phyloP scores from a whole-genome alignment of 2,797 vertebrate genomes.

The Sciurus carolinensis region DNA sequence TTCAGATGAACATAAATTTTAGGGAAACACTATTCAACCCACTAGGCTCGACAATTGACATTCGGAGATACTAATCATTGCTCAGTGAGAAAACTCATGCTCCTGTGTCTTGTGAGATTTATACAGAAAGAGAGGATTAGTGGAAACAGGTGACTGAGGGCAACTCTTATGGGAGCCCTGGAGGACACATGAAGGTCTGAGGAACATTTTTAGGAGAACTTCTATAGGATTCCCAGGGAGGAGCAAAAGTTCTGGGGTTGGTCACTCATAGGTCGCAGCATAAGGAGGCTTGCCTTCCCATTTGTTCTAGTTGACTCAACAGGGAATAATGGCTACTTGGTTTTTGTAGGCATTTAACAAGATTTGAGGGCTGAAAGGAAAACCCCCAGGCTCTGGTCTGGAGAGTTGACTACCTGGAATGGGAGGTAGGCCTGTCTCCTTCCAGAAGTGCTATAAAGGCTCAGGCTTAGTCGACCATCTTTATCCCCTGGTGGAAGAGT shows the following conservation, averaged over 20 bases:
- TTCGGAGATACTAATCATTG: background rate
- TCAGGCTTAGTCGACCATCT: background rate
- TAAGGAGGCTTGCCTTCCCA: background rate
- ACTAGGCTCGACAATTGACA: no score
- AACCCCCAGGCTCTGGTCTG: background rate
- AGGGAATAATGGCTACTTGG: background rate
- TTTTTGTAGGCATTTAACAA: background rate
- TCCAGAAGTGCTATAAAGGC: background rate
- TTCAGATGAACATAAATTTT: background rate
- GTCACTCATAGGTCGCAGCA: background rate
- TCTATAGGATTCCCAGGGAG: background rate
- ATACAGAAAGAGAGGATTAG: background rate
- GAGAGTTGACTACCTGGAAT: background rate
- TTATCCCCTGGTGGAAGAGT: background rate
- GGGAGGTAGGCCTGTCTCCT: background rate
- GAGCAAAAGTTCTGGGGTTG: background rate
- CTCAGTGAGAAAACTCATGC: background rate
- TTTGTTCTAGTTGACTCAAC: background rate
- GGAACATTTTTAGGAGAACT: background rate
- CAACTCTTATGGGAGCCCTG: background rate
- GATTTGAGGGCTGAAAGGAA: background rate
- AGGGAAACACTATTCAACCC: background rate
- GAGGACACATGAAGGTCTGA: background rate
- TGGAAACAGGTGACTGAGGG: background rate
- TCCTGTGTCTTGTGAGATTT: background rate